Base-by-base conservation (phyloP, 2,888 invertebrate genomes). In the Phasia obesa region DNA sequence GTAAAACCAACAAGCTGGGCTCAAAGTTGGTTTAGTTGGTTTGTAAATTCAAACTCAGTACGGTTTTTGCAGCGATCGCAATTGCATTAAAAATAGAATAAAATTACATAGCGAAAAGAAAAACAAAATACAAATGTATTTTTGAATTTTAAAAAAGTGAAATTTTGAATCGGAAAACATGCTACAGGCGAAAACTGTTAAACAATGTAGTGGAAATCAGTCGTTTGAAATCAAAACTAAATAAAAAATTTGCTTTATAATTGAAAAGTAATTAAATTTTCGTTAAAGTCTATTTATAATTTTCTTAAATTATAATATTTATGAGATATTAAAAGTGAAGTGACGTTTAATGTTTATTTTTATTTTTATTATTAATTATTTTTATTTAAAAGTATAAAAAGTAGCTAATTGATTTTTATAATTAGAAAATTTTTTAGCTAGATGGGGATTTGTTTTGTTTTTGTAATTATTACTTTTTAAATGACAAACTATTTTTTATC, bases 41-140 rank as follows among this genome's bases (percentile, higher is more conserved):
- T 81, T 81, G 71, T 57, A 55, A 80, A 81, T 75, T 65, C 47
- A 76, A 86, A 84, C 86, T 86, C 86, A 88, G 88, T 88, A 87
- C 77, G 85, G 75, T 82, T 87, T 88, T 83, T 82, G 86, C 81
- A 84, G 86, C 85, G 87, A 85, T 87, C 84, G 86, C 85, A 86
- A 84, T 86, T 87, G 87, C 87, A 88, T 84, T 86, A 5, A 53
- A 62, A 31, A 3, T n/a, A n/a, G 11, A 31, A 31, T 9, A 31
- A 31, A 7, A 5, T 4, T 31, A 4, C 4, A 27, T 23, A 23
- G 59, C 6, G 21, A 38, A 17, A 64, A 31, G n/a, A 73, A 42
- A 79, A 44, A 60, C 42, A 23, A 65, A 27, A 60, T 15, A 17
- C 15, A 64, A 59, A 49, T n/a, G n/a, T 17, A 47, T 23, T 51